Conservation (phyloP, 2,888 invertebrate genomes). For the Athetis lepigone region DNA sequence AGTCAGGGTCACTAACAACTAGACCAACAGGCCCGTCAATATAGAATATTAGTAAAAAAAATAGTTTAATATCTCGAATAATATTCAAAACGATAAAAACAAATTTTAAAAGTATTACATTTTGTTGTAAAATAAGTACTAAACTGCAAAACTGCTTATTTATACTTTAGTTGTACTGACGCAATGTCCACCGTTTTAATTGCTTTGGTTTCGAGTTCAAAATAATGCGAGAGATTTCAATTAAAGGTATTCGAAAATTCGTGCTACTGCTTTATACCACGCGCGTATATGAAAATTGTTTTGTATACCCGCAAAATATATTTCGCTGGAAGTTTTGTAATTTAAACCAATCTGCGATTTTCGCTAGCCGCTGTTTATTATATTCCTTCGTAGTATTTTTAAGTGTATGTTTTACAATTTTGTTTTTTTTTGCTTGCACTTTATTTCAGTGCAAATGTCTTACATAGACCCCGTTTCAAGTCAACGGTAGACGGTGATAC, state of each 20-base stretch:
- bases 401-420: not conserved
- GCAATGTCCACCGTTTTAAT: not conserved
- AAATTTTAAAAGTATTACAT: not conserved
- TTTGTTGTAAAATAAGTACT: not conserved
- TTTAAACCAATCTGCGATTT: not conserved
- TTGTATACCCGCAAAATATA: not conserved
- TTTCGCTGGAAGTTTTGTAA: not conserved
- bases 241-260: not conserved
- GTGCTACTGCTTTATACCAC: not conserved
- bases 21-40: too few relatives aligned
- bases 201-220: conserved; percentile 20
- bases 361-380: not conserved
- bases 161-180: not conserved
- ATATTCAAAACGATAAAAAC: too few relatives aligned
- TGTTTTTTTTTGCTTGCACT: not conserved
- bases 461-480: not conserved
- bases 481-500: not conserved
- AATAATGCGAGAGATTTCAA: not conserved
- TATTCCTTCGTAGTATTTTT: not conserved
- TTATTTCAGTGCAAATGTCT: not conserved
- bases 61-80: too few relatives aligned
- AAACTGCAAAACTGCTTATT: not conserved
- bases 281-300: not conserved
- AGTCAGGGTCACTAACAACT: too few relatives aligned
- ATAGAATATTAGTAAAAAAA: too few relatives aligned